Evolutionary conservation across 2,888 invertebrate genomes (phyloP).

Genomic region (Patella pellucida): DNA sequence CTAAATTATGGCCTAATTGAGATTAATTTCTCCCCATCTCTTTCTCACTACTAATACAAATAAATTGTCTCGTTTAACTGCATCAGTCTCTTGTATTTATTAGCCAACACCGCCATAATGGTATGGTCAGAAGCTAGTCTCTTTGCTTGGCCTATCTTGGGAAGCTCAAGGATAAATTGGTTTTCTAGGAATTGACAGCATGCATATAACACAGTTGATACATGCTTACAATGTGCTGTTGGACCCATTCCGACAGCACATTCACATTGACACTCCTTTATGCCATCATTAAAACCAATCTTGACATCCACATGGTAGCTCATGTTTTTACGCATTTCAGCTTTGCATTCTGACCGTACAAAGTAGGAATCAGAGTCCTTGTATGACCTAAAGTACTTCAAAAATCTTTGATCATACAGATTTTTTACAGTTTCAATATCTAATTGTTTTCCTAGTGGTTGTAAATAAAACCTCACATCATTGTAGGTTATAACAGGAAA

Average conservation of each 20-base stretch:
- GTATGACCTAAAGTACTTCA: too few relatives aligned
- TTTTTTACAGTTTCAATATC: too few relatives aligned
- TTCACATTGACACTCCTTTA: not conserved
- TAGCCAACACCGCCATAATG: too few relatives aligned
- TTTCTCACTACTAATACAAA: not conserved
- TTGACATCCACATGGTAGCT: not conserved
- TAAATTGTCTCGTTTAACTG: too few relatives aligned
- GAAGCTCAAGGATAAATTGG: not conserved
- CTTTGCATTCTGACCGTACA: not conserved
- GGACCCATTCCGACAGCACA: not conserved
- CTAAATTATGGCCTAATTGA: conserved; percentile 29
- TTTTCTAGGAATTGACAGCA: not conserved
- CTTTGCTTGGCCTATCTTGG: not conserved
- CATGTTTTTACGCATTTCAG: not conserved
- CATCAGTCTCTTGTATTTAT: too few relatives aligned
- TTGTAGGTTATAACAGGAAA: not conserved
- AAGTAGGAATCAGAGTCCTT: too few relatives aligned
- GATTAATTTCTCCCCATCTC: conserved; percentile 24
- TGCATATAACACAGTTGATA: conserved; percentile 16
- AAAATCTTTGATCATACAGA: too few relatives aligned
- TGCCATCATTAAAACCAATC: not conserved
- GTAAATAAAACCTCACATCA: too few relatives aligned
- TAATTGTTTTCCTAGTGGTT: too few relatives aligned
- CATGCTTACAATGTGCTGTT: conserved; percentile 8
- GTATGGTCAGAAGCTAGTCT: too few relatives aligned